A percentile compares a stretch with the other conserved stretches of the same genome.
phyloP scores from a whole-genome alignment of 2,797 vertebrate genomes.

The Lepus townsendii region DNA sequence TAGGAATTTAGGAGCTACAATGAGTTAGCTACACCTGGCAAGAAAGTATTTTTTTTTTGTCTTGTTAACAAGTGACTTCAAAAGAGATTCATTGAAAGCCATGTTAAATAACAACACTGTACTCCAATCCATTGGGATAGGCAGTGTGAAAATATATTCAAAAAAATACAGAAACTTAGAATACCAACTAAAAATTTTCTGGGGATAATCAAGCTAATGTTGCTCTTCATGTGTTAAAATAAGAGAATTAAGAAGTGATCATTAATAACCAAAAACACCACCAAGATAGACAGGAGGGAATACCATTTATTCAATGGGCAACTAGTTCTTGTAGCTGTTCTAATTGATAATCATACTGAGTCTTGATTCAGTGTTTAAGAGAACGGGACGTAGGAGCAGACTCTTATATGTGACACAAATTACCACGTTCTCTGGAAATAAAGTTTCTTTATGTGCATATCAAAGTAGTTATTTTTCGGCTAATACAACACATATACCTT shows the following conservation, averaged over 20 bases:
- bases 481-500: background rate
- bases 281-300: constrained; percentile 27
- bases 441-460: background rate
- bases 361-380: constrained; percentile 36
- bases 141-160: background rate
- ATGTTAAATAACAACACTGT: background rate
- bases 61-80: constrained; percentile 28
- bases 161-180: background rate
- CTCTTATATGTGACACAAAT: background rate
- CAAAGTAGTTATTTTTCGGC: background rate
- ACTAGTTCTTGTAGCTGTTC: constrained; percentile 41
- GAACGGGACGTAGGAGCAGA: background rate
- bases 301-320: constrained; percentile 2
- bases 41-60: constrained; percentile 56
- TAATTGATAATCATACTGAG: constrained; percentile 17
- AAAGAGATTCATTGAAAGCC: constrained; percentile 25
- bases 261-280: constrained; percentile 33
- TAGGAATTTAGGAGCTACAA: background rate
- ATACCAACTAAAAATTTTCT: constrained; percentile 1
- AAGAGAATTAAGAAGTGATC: constrained; percentile 23
- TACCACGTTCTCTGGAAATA: background rate
- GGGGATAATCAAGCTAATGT: background rate
- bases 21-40: constrained; percentile 40
- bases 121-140: background rate
- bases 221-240: constrained; percentile 37